Percentiles rank a stretch among this genome's conserved stretches.
Conservation (phyloP, 2,888 invertebrate genomes). For the Escarpia spicata region DNA sequence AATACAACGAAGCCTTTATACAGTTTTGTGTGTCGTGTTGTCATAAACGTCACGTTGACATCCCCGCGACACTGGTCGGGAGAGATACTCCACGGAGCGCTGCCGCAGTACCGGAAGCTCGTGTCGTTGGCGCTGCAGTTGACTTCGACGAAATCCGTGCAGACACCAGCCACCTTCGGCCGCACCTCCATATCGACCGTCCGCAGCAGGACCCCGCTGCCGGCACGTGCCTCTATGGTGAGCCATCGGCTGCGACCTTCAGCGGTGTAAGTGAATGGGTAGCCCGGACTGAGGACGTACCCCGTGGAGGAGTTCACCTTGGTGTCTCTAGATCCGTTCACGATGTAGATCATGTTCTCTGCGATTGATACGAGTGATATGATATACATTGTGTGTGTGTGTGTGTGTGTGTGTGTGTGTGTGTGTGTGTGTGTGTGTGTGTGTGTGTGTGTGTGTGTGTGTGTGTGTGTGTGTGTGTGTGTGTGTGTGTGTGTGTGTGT, state of each 20-base stretch:
- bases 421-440: no score
- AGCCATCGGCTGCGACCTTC: neutral
- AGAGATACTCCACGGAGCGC: neutral
- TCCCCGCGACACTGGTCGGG: neutral
- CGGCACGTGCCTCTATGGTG: neutral
- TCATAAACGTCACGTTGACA: neutral
- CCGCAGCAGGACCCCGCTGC: neutral
- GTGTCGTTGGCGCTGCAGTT: neutral
- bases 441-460: no score
- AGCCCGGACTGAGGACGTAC: neutral
- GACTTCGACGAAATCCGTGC: neutral
- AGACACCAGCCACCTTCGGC: neutral
- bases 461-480: no score
- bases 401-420: no score
- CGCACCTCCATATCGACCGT: neutral
- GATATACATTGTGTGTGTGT: neutral
- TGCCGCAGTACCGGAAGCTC: neutral
- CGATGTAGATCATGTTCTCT: neutral
- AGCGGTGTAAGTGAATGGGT: neutral
- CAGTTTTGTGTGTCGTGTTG: neutral
- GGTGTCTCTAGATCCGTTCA: neutral
- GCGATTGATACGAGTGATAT: neutral
- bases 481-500: no score
- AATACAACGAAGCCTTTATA: neutral
- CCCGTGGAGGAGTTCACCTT: neutral